phyloP scores from a whole-genome alignment of 2,888 invertebrate genomes.

The Acanthosoma haemorrhoidale region DNA sequence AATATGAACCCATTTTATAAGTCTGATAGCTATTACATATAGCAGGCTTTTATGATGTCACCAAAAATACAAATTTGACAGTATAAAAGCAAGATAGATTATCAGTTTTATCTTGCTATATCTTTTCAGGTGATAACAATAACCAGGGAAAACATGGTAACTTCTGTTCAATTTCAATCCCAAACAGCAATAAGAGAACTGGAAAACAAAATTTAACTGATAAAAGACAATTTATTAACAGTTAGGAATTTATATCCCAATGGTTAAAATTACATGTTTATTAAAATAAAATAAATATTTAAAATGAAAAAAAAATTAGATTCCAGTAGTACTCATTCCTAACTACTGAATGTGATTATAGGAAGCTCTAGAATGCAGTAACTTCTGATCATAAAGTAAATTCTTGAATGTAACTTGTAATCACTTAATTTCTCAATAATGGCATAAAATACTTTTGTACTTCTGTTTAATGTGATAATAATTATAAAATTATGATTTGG shows the following conservation, averaged over 20 bases:
- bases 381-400: background rate
- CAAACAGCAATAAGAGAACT: too few species aligned
- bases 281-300: background rate
- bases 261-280: background rate
- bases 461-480: background rate
- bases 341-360: background rate
- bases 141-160: too few species aligned
- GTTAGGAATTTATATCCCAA: background rate
- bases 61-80: too few species aligned
- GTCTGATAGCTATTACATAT: too few species aligned
- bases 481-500: slow-evolving; percentile 22
- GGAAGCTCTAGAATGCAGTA: background rate
- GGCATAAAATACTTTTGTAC: slow-evolving; percentile 8
- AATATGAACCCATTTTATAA: too few species aligned
- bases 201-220: background rate
- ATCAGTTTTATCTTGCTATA: too few species aligned
- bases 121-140: too few species aligned
- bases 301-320: background rate
- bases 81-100: too few species aligned
- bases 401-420: background rate
- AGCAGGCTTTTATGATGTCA: too few species aligned
- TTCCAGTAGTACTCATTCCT: too few species aligned
- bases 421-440: background rate
- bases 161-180: too few species aligned
- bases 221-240: background rate